Conservation (phyloP, 2,888 invertebrate species). For the Caenorhabditis wallacei region DNA sequence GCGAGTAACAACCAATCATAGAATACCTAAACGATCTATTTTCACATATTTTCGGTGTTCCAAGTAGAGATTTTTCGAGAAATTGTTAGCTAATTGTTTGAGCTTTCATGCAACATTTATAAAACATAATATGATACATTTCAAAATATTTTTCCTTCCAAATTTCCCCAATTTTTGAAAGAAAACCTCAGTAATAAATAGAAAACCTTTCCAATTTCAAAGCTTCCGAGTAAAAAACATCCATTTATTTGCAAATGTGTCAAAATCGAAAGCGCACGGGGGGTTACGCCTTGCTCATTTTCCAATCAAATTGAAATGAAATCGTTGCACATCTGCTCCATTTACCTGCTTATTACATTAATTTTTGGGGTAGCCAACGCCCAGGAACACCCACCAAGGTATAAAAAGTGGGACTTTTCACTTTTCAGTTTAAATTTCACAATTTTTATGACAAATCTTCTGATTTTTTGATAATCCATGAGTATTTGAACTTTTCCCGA, state of each 20-base stretch:
- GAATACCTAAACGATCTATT: constrained; percentile 4
- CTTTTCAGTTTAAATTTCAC: no score
- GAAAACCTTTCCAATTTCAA: no score
- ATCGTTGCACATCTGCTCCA: neutral
- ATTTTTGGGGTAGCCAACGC: constrained; percentile 14
- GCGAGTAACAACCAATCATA: constrained; percentile 40
- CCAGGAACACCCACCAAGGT: constrained; percentile 26
- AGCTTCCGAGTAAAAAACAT: neutral
- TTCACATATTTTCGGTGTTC: neutral
- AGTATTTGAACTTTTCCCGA: no score
- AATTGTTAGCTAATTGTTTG: no score
- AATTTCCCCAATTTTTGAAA: no score
- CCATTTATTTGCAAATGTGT: constrained; percentile 31
- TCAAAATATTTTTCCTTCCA: no score
- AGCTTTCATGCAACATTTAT: no score
- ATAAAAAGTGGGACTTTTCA: neutral
- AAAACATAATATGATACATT: no score
- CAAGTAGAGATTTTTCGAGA: no score
- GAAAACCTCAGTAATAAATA: no score
- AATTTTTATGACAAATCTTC: no score
- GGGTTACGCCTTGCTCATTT: neutral
- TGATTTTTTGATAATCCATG: no score
- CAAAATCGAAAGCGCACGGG: constrained; percentile 16
- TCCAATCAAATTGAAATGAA: constrained; percentile 8
- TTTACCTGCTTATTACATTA: constrained; percentile 12